Base-by-base conservation (phyloP, 2,113 vertebrate species). In the Tapirus terrestris region DNA sequence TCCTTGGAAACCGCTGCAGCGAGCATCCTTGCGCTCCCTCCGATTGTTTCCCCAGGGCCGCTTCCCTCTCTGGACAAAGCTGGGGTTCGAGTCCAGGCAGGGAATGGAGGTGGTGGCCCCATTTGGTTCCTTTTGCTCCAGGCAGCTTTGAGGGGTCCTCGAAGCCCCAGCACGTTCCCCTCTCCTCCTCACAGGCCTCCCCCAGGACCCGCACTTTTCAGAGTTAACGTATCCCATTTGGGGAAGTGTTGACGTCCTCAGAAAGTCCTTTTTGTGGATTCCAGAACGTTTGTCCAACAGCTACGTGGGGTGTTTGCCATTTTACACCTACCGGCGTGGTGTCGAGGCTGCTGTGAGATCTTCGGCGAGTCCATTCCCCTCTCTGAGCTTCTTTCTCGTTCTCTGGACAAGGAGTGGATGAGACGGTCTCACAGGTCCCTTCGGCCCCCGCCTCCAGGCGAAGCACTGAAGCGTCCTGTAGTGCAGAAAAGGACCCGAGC, bases 371-470 rank as follows among this genome's bases (percentile, higher is more conserved):
- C 31, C 6, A 0, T 33, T 39, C 11, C 8, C 16, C 36, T 51
- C 31, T 56, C 79, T 4, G 63, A 75, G 33, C 16, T 18, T 5
- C 58, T 16, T 29, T 43, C 70, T 33, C 72, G 39, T 45, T 45
- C 77, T 51, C 80, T 11, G 27, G 17, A 5, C 16, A 31, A 7
- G 0, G 17, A 8, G 3, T 4, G 12, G 17, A 18, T 4, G 0
- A 25, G 45, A 39, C 3, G 31, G 27, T 31, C 48, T 43, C 29
- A 2, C n/a, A 45, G 76, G 29, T 5, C 56, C 61, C 36, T 23
- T 61, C 53, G 5, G 5, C 9, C 53, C 51, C 29, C 27, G 0
- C 18, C 27, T 20, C 39, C 1, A 0, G 16, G 39, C 21, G 6
- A 10, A 36, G 67, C 58, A 21, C 33, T 14, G 4, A n/a, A 12